Base-by-base conservation (phyloP, 2,888 invertebrate genomes). In the Ophion slaviceki region DNA sequence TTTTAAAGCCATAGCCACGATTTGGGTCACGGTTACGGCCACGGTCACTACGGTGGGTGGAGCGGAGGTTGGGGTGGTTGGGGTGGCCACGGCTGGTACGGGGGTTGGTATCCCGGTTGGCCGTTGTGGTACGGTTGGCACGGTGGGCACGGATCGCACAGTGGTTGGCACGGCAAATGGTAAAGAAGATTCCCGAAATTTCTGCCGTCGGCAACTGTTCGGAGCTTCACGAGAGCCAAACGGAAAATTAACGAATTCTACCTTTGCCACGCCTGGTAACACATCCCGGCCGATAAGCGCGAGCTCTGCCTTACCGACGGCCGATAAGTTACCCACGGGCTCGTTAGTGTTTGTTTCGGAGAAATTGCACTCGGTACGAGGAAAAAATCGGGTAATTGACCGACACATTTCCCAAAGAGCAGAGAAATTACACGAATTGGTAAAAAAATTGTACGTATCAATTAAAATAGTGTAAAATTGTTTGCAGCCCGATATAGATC, bases 131-230 rank as follows among this genome's bases (percentile, higher is more conserved):
- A 87, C 45, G 81, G 87, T 24, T 72, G 84, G 71, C 87, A 87
- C 77, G 80, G 84, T n/a, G 86, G 87, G 28, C 81, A 83, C 53
- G 80, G 84, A n/a, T 75, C 74, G 1, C 81, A 80, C 24, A 84
- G 84, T 32, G 88, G 88, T 7, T 89, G 89, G 89, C 89, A 89
- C 75, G 80, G 85, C 88, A 89, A 89, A 66, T 89, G 89, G 89
- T 89, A 84, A 88, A 74, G 28, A 14, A 61, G 47, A 66, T 74
- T 72, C 40, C 77, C 47, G 2, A 36, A 59, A 36, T 75, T 40
- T 66, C n/a, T 24, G 24, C 40, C 57, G 57, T 53, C 57, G 45
- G 28, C n/a, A 61, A 59, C 64, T 32, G 14, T 14, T 59, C 20
- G 4, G 4, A 68, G 20, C 57, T 17, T 14, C 24, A 8, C n/a